Conservation (phyloP, 1,140 invertebrate species). For the Tetramorium parvispinum region DNA sequence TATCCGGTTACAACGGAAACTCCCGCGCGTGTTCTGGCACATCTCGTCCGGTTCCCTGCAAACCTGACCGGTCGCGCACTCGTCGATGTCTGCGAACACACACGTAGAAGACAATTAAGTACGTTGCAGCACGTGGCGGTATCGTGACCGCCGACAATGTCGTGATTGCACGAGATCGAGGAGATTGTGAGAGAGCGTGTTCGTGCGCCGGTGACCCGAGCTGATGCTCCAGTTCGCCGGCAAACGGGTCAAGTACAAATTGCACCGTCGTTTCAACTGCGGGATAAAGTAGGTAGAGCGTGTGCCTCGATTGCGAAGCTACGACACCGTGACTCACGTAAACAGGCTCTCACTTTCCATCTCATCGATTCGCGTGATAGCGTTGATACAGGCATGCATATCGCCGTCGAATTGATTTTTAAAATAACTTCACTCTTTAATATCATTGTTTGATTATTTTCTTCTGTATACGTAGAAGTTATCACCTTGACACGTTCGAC, state of each 20-base stretch:
- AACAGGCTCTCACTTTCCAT: slow-evolving; percentile 19
- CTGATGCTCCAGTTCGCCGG: slow-evolving; percentile 47
- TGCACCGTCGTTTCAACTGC: slow-evolving; percentile 16
- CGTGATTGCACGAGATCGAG: slow-evolving; percentile 30
- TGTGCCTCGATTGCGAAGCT: neutral
- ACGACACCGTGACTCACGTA: neutral
- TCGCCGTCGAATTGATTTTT: neutral
- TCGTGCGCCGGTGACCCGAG: slow-evolving; percentile 18
- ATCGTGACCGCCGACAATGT: slow-evolving; percentile 27
- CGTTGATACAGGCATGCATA: neutral
- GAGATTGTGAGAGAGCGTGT: neutral
- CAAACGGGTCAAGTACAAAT: slow-evolving; percentile 68
- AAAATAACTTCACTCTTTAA: no score
- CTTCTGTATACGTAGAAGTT: neutral
- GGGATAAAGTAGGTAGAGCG: slow-evolving; percentile 30
- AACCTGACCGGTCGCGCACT: slow-evolving; percentile 90
- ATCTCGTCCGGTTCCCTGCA: slow-evolving; percentile 90
- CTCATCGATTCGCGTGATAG: neutral
- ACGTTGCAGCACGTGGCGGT: neutral
- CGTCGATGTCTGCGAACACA: slow-evolving; percentile 92
- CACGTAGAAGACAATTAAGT: neutral
- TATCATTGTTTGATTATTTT: no score
- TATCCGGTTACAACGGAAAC: slow-evolving; percentile 94
- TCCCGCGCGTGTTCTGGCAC: slow-evolving; percentile 96
- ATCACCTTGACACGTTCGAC: slow-evolving; percentile 91